phyloP scores from a whole-genome alignment of 1,140 invertebrate genomes.

The Batillaria attramentaria region DNA sequence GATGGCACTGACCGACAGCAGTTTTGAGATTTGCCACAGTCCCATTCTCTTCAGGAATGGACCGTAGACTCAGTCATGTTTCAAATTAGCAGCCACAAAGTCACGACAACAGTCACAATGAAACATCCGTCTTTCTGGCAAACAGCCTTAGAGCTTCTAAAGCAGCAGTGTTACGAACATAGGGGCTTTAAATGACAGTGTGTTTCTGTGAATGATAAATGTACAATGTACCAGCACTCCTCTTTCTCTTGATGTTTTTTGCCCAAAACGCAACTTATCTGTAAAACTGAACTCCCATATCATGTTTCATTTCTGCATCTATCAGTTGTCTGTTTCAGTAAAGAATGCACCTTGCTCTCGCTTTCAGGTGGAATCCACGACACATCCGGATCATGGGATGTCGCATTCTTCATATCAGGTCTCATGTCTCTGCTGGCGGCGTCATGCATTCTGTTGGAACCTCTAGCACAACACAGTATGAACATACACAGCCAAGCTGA shows the following conservation, averaged over 20 bases:
- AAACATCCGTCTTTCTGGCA: no score
- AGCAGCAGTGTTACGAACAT: no score
- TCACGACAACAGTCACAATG: no score
- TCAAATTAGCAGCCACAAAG: no score
- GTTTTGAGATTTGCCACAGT: no score
- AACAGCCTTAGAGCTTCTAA: no score
- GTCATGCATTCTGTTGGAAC: constrained; percentile 29
- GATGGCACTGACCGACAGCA: no score
- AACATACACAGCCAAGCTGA: not conserved
- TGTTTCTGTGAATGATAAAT: not conserved
- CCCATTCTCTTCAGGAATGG: no score
- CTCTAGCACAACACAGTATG: constrained; percentile 18
- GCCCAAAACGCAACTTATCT: no score
- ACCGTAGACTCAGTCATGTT: no score
- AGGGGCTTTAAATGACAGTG: not conserved
- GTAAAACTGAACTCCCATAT: not conserved
- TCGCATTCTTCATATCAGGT: constrained; percentile 27
- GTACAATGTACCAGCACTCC: not conserved
- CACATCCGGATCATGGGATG: constrained; percentile 25
- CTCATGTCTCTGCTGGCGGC: constrained; percentile 22
- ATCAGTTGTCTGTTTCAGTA: not conserved
- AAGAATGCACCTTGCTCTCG: not conserved
- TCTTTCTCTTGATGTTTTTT: not conserved
- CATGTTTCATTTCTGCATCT: not conserved
- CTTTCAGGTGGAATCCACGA: constrained; percentile 33